A percentile compares a stretch with the other conserved stretches of the same genome.
phyloP scores from a whole-genome alignment of 2,888 invertebrate species.

The Xestia c-nigrum region DNA sequence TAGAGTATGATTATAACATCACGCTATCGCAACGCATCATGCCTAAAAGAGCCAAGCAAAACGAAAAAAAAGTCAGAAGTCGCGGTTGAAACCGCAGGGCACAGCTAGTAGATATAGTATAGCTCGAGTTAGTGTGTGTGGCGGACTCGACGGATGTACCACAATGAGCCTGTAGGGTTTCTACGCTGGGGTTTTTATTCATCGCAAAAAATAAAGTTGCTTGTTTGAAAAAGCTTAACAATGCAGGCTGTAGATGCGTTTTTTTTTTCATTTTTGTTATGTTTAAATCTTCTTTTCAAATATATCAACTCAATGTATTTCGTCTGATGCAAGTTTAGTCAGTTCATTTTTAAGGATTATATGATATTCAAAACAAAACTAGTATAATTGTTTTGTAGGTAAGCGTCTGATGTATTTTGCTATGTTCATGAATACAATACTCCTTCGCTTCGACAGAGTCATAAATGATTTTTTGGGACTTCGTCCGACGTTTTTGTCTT shows the following conservation, averaged over 20 bases:
- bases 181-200: neutral
- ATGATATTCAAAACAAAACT: too few relatives aligned
- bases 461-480: too few relatives aligned
- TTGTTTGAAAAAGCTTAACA: neutral
- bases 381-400: neutral
- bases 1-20: too few relatives aligned
- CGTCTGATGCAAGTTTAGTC: neutral
- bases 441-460: too few relatives aligned
- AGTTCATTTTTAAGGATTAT: too few relatives aligned
- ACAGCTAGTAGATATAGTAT: neutral
- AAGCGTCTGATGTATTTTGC: neutral
- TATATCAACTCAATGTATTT: neutral
- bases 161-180: neutral
- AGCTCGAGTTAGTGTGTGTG: neutral
- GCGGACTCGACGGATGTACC: neutral
- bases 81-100: too few relatives aligned
- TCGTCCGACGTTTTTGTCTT: too few relatives aligned
- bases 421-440: too few relatives aligned
- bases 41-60: too few relatives aligned
- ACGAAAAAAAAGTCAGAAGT: too few relatives aligned
- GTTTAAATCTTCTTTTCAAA: neutral
- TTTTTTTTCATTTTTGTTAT: too few relatives aligned
- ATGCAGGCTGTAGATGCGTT: neutral
- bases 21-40: too few relatives aligned
- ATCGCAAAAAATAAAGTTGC: slow-evolving; percentile 11